Evolutionary conservation across 35 echinoderm and acorn worm species (phyloP), one percentile per base, ranked within the genome.

Genomic region (Anneissia japonica): DNA sequence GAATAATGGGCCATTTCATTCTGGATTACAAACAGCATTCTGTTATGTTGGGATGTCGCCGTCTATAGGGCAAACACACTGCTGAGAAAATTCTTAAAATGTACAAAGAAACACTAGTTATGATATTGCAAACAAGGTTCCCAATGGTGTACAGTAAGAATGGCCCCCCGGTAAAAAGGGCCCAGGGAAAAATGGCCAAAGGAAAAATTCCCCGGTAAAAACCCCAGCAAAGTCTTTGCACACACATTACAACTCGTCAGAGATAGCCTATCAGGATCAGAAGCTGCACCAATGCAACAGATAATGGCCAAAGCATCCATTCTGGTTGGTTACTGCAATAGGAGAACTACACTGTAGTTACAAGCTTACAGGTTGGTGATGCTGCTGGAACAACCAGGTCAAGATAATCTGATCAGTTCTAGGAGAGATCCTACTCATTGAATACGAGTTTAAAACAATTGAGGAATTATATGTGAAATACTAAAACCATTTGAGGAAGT

Each of bases 401-500:
- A 87, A 87, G 39, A 87, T 87, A 33, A 26, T 87, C 1, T 6
- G n/a, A 80, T 41, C 76, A 28, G 46, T 40, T 43, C 51, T 23
- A 16, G 51, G 26, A 64, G 76, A 79, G n/a, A 34, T 38, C n/a
- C 11, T 38, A 79, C 30, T 79, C 16, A 45, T 26, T 34, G 43
- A 87, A 30, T 31, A 38, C 1, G 85, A 79, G 45, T 23, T 36
- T n/a, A 30, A 87, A 78, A 33, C 80, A 4, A 39, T 87, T 0
- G 0, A 32, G 31, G 85, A 87, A 41, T 31, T 87, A 36, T n/a
- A n/a, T 45, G 33, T 38, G 74, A 87, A 14, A 87, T 87, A 19
- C 40, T 87, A 21, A 79, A 34, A 38, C 85, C 85, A 39, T 87
- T 87, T 87, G 85, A 87, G 76, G 85, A 40, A 32, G 86, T 46